Evolutionary conservation across 2,797 vertebrate species (phyloP), one percentile per base, ranked within the genome.

Genomic region (Diglossa cyanea): DNA sequence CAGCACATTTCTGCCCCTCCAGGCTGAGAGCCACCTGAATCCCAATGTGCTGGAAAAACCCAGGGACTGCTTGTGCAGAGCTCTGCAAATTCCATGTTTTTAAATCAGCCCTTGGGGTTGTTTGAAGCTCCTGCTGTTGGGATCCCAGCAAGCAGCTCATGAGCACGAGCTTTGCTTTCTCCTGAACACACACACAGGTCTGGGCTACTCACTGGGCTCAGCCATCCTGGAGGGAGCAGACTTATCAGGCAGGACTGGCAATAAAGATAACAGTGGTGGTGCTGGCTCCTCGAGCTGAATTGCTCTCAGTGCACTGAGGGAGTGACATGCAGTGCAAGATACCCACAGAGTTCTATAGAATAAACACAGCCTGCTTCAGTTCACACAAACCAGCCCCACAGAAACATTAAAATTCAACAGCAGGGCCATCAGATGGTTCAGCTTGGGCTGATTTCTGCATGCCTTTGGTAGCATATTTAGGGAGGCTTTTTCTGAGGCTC

Each of bases 161-260:
- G 33, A 78, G 57, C 58, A 24, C 0, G 0, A 53, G 47, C 72
- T 47, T 42, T 53, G 51, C 82, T 28, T 55, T 62, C 65, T 50
- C 79, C 83, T 40, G 3, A 65, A 2, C 17, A 33, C 79, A 67
- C 75, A 61, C 44, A 4, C 1, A 0, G 72, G n/a, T 48, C 62
- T 31, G 80, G 33, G 35, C 57, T 9, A 6, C 54, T 33, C 2
- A 0, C 57, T 7, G 40, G 62, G 45, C 81, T 85, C 3, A 2
- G 85, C 51, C 57, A 12, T 12, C 72, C 82, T 20, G 3, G 55
- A 55, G 51, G n/a, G 63, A 89, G 20, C 66, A 44, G 44, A 7
- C 73, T 85, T 70, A 48, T 55, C 71, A 40, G 75, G 65, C 87
- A 91, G 81, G 62, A 26, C 44, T 58, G 47, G 58, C 47, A 79